Conservation (phyloP, 2,113 vertebrate genomes). For the Pterophyllum scalare region DNA sequence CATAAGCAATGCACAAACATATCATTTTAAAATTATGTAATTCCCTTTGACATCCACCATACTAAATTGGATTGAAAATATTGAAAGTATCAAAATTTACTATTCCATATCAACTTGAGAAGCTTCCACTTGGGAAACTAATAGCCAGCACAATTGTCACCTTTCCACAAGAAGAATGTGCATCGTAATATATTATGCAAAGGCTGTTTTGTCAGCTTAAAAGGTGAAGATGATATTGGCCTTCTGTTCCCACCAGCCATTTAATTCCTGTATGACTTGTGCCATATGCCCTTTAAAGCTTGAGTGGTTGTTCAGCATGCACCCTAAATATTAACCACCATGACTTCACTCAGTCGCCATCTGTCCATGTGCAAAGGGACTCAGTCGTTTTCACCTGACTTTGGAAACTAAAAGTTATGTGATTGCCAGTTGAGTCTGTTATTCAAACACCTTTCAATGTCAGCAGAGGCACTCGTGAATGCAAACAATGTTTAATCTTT, state of each 20-base stretch:
- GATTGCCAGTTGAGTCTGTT: neutral
- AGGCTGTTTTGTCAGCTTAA: conserved; percentile 59
- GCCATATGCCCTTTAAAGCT: conserved; percentile 76
- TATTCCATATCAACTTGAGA: conserved; percentile 4
- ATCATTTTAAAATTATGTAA: conserved; percentile 1
- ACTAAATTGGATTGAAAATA: conserved; percentile 12
- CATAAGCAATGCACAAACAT: neutral
- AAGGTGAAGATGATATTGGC: conserved; percentile 60
- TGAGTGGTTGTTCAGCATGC: conserved; percentile 60
- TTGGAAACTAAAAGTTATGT: conserved; percentile 49
- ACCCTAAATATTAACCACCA: conserved; percentile 66
- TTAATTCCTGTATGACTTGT: conserved; percentile 66
- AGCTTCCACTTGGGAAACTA: conserved; percentile 39
- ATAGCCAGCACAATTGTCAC: conserved; percentile 48
- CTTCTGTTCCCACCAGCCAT: conserved; percentile 64
- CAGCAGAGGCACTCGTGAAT: neutral
- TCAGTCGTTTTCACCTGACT: conserved; percentile 48
- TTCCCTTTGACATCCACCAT: conserved; percentile 19
- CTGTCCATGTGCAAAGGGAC: conserved; percentile 52
- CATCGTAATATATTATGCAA: conserved; percentile 47
- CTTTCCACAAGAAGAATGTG: conserved; percentile 40
- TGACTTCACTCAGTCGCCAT: conserved; percentile 61
- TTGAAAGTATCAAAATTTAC: neutral
- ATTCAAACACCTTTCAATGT: conserved; percentile 8
- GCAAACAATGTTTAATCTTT: neutral